Evolutionary conservation across 1,140 invertebrate species (phyloP), one percentile per base, ranked within the genome.

Genomic region (Eciton burchellii): DNA sequence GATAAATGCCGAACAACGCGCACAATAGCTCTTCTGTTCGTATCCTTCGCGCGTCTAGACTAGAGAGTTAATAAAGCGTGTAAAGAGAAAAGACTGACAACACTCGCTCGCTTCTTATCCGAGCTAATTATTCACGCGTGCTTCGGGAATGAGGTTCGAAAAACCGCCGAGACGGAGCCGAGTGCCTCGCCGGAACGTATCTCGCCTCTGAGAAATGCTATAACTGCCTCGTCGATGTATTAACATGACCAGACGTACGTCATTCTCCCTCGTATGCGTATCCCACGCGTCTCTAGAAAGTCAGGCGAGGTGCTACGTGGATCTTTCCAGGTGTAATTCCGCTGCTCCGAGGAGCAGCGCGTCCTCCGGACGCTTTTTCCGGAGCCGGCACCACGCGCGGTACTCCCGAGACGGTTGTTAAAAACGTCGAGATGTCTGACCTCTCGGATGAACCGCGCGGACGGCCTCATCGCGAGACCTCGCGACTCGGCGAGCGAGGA

Each of bases 41-140:
- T 47, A 71, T 74, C 74, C 76, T 85, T 85, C 86, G 83, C 79
- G 65, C 81, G 81, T 86, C 74, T 74, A 74, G 71, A 81, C 85
- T 85, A 71, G 83, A 86, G 90, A 91, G 90, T 90, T 90, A 91
- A 91, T 91, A 91, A 90, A 89, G 82, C 84, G 85, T 87, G 89
- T 81, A 90, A 90, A 91, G 89, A 90, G 88, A 90, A 90, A 87
- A 90, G 88, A 65, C 85, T 83, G 84, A 65, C 74, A 84, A 89
- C 83, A 82, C n/a, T n/a, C 60, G 76, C 73, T 52, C 82, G 77
- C 73, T 88, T 65, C 86, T 87, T 82, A 86, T 82, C 68, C 85
- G 68, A 62, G 89, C 85, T 91, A 90, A 91, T 88, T 86, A 91
- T 90, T 91, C 88, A 90, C 88, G 85, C 82, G 89, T 88, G 83